phyloP scores from a whole-genome alignment of 92 coral and sea anemone species.

The Parazoanthus darwini region DNA sequence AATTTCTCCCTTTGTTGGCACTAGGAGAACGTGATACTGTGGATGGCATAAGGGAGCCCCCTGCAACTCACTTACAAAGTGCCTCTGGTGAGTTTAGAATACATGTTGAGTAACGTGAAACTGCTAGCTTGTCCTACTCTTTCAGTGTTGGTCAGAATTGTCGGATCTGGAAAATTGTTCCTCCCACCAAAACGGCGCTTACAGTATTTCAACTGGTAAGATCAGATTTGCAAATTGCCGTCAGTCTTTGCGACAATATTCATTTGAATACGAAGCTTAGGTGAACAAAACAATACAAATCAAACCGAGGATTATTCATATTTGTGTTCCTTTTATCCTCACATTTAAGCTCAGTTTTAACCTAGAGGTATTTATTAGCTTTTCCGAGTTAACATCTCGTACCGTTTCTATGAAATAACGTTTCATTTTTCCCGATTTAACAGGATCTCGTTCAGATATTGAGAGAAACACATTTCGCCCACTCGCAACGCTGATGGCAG shows the following conservation, averaged over 20 bases:
- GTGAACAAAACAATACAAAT: too few species aligned
- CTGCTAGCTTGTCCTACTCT: neutral
- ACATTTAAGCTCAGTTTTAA: neutral
- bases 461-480: slow-evolving; percentile 80
- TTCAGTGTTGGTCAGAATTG: neutral
- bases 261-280: too few species aligned
- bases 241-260: too few species aligned
- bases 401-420: neutral
- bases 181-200: too few species aligned
- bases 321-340: too few species aligned
- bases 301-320: too few species aligned
- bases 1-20: neutral
- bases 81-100: slow-evolving; percentile 11
- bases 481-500: slow-evolving; percentile 77
- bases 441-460: slow-evolving; percentile 58
- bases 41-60: slow-evolving; percentile 8
- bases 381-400: neutral
- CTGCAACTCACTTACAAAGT: neutral
- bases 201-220: too few species aligned
- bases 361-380: neutral
- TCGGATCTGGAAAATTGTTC: too few species aligned
- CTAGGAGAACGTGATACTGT: slow-evolving; percentile 36
- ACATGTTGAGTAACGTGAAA: neutral
- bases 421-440: neutral
- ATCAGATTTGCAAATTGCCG: too few species aligned